These are phyloP conservation scores for Kradibia gibbosae DNA, from an alignment of 1,140 invertebrate genomes.

Conservation along the genomic window DNA sequence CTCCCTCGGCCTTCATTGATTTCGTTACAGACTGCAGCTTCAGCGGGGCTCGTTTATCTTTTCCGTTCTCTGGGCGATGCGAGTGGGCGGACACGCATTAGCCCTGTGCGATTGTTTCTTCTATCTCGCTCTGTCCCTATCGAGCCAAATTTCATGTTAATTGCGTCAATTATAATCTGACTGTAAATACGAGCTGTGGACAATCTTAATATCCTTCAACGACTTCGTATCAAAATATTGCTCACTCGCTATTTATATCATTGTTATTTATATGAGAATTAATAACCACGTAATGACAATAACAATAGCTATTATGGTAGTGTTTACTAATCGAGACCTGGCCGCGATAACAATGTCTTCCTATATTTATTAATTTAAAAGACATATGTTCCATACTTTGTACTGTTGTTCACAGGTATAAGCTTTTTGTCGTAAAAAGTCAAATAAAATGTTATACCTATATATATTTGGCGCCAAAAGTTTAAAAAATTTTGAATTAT, in stretches of 20 bases:
- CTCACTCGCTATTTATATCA: not conserved
- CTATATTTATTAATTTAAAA: not conserved
- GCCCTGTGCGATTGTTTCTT: not conserved
- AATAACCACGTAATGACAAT: not conserved
- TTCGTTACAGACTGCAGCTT: not conserved
- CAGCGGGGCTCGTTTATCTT: constrained; percentile 21
- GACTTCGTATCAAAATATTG: no score
- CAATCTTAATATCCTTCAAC: not conserved
- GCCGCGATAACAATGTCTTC: not conserved
- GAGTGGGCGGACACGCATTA: constrained; percentile 54
- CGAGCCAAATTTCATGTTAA: constrained; percentile 26
- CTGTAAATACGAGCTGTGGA: not conserved
- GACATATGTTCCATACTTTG: not conserved
- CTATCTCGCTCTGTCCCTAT: constrained; percentile 26
- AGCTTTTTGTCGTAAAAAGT: no score
- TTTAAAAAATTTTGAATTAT: no score
- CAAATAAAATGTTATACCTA: no score
- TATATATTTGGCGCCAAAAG: no score
- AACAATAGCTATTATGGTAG: not conserved
- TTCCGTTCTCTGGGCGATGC: constrained; percentile 34
- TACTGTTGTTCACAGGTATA: not conserved
- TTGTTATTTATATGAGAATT: not conserved
- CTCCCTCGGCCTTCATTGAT: not conserved
- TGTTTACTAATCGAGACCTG: not conserved
- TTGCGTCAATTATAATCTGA: constrained; percentile 26